These are phyloP conservation scores for Protonibea diacanthus DNA, from an alignment of 2,797 vertebrate genomes.

Conservation along the genomic window DNA sequence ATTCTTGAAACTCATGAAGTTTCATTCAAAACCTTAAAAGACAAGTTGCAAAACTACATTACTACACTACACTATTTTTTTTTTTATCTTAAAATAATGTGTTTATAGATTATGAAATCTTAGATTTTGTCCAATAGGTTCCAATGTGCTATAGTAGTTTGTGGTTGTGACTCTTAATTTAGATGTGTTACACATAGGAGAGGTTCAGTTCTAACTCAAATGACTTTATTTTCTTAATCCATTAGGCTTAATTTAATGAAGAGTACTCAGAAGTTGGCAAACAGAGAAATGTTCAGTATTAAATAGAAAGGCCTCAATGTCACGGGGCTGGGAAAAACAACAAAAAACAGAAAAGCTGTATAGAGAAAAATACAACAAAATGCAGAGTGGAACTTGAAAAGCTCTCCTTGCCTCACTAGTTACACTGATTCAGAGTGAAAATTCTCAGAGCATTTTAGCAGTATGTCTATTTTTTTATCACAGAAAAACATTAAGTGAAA, in stretches of 20 bases:
- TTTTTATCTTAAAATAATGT: neutral
- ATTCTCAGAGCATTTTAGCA: constrained; percentile 38
- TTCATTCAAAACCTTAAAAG: neutral
- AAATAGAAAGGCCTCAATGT: constrained; percentile 40
- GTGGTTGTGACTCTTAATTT: neutral
- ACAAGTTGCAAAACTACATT: neutral
- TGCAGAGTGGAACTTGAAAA: constrained; percentile 36
- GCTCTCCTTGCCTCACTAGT: constrained; percentile 49
- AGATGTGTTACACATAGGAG: neutral
- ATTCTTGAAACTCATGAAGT: neutral
- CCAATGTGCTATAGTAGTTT: neutral
- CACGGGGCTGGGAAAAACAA: constrained; percentile 18
- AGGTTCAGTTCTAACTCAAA: neutral
- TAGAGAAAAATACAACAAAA: constrained; percentile 1
- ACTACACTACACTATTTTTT: no score
- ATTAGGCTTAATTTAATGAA: constrained; percentile 59
- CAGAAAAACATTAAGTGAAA: constrained; percentile 62
- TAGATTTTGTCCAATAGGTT: neutral
- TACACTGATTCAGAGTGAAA: constrained; percentile 46
- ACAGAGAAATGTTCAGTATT: constrained; percentile 37
- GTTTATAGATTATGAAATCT: neutral
- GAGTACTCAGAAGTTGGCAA: constrained; percentile 46
- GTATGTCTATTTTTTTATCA: constrained; percentile 56
- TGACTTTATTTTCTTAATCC: constrained; percentile 4
- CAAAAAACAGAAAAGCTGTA: constrained; percentile 22